phyloP scores from a whole-genome alignment of 2,888 invertebrate species.

The Syrphus vitripennis region DNA sequence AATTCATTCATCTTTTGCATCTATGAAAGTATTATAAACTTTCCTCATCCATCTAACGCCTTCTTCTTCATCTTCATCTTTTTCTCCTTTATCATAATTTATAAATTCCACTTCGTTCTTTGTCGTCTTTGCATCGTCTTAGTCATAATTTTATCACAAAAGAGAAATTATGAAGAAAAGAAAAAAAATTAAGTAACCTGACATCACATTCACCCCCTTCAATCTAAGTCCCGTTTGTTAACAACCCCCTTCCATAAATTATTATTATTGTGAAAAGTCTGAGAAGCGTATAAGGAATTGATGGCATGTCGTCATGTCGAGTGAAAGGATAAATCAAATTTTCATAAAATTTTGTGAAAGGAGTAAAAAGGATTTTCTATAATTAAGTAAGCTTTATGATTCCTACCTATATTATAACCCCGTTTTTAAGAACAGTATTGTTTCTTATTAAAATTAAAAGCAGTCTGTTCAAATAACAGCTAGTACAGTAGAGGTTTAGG shows the following conservation, averaged over 20 bases:
- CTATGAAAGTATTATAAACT: conserved; percentile 14
- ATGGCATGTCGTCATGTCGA: conserved; percentile 40
- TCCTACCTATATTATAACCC: neutral
- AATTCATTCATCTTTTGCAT: conserved; percentile 67
- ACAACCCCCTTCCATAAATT: no score
- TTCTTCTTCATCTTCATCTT: conserved; percentile 13
- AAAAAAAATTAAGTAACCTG: conserved; percentile 30
- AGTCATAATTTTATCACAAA: conserved; percentile 49
- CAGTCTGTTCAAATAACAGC: neutral
- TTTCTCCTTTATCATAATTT: conserved; percentile 25
- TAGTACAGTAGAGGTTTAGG: neutral
- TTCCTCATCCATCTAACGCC: conserved; percentile 16
- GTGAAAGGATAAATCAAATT: conserved; percentile 81
- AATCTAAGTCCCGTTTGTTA: neutral
- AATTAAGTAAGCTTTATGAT: conserved; percentile 65
- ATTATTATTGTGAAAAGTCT: conserved; percentile 4
- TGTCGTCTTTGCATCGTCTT: conserved; percentile 49
- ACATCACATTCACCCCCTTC: neutral
- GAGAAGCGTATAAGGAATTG: conserved; percentile 29
- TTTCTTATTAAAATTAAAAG: conserved; percentile 31
- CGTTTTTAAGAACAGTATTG: conserved; percentile 31
- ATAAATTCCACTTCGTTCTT: conserved; percentile 29
- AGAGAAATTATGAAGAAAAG: conserved; percentile 39
- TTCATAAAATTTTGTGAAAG: conserved; percentile 78
- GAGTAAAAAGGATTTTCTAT: conserved; percentile 70